Evolutionary conservation across 2,797 vertebrate genomes (phyloP).

Genomic region (Monodelphis domestica): DNA sequence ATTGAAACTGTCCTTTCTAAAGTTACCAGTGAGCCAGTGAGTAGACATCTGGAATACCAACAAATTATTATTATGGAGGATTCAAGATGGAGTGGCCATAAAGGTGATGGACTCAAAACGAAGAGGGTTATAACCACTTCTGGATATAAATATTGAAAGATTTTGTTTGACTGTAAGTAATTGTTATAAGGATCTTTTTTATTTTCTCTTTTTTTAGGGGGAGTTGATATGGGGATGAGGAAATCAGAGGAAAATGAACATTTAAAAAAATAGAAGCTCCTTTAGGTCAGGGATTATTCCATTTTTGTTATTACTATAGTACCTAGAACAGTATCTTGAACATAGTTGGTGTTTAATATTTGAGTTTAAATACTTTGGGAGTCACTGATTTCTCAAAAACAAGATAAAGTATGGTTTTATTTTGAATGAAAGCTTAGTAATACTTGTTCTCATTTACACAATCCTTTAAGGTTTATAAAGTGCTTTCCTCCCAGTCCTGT

Average conservation of each 20-base stretch:
- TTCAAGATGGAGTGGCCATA: not conserved
- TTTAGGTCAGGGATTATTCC: not conserved
- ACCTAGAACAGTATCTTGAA: not conserved
- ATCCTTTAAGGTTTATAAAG: not conserved
- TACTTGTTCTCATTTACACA: not conserved
- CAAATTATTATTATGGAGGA: not conserved
- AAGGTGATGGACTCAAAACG: not conserved
- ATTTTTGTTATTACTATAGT: not conserved
- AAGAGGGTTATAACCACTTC: not conserved
- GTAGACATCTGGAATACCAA: not conserved
- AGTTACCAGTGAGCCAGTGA: not conserved
- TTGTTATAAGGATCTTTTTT: not conserved
- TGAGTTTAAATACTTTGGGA: not conserved
- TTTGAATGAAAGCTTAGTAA: not conserved
- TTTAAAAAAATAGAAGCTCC: not conserved
- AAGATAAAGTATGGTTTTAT: not conserved
- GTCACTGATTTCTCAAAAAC: not conserved
- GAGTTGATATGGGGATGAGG: not conserved
- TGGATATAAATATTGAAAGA: not conserved
- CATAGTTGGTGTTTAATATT: not conserved
- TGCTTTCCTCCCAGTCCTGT: not conserved
- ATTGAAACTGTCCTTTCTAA: not conserved
- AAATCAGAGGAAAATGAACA: not conserved
- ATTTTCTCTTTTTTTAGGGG: not conserved
- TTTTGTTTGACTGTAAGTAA: not conserved